Conservation (phyloP, 2,113 vertebrate species). For the Phainopepla nitens region DNA sequence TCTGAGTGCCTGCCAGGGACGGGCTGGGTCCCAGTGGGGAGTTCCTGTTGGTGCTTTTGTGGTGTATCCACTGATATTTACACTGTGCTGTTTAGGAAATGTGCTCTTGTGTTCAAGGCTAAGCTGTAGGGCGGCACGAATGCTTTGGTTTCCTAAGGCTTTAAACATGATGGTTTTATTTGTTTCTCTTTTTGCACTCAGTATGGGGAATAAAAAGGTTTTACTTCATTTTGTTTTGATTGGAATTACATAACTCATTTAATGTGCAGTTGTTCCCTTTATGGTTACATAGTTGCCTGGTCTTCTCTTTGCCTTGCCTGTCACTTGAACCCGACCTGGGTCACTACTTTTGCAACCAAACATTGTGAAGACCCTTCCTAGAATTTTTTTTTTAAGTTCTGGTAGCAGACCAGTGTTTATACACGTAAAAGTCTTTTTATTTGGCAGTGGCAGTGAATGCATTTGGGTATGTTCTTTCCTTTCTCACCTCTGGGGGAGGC, state of each 20-base stretch:
- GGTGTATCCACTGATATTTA: not conserved
- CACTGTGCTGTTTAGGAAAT: not conserved
- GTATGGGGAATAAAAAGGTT: not conserved
- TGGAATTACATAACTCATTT: not conserved
- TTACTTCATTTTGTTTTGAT: not conserved
- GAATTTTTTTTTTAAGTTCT: not conserved
- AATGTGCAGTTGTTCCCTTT: not conserved
- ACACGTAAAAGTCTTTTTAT: not conserved
- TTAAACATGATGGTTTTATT: not conserved
- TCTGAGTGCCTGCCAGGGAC: not conserved
- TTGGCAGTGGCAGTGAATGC: not conserved
- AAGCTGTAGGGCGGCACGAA: not conserved
- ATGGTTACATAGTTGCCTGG: not conserved
- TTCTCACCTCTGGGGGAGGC: not conserved
- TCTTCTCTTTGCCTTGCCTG: not conserved
- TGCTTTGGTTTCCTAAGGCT: not conserved
- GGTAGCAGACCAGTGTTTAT: not conserved
- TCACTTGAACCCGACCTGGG: not conserved
- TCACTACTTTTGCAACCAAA: not conserved
- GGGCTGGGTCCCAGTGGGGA: not conserved
- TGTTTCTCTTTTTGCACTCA: not conserved
- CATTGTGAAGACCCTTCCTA: not conserved
- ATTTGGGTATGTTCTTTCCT: not conserved
- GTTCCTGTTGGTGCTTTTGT: not conserved
- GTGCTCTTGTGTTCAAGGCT: not conserved